Percentiles rank a stretch among this genome's conserved stretches.
phyloP scores from a whole-genome alignment of 2,113 vertebrate species.

The Elaphurus davidianus region DNA sequence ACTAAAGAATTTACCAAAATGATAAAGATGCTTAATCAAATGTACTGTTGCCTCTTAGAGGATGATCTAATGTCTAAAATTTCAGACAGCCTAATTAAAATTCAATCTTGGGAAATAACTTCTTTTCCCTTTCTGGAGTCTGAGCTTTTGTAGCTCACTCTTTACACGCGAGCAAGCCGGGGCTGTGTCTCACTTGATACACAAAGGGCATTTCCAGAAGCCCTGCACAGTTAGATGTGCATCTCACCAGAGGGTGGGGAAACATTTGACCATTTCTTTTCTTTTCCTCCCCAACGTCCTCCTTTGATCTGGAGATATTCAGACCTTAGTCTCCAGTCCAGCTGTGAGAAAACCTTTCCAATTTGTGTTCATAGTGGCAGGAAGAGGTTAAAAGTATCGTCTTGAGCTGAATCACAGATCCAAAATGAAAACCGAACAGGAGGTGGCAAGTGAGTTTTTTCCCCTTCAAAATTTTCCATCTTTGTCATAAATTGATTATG shows the following conservation, averaged over 20 bases:
- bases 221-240: neutral
- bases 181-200: neutral
- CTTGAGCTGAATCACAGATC: neutral
- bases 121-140: neutral
- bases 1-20: neutral
- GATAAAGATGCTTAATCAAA: neutral
- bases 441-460: neutral
- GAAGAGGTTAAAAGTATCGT: neutral
- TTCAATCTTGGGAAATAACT: neutral
- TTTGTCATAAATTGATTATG: neutral
- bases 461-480: conserved; percentile 10
- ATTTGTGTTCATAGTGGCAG: neutral
- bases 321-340: neutral
- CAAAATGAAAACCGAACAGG: neutral
- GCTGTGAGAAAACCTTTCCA: neutral
- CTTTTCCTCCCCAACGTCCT: neutral
- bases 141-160: neutral
- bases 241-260: neutral
- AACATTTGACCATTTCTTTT: neutral
- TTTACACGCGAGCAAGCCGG: neutral
- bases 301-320: neutral
- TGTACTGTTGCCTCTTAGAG: neutral
- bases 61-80: conserved; percentile 24
- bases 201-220: neutral
- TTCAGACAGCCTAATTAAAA: neutral